Conservation (phyloP, 2,113 vertebrate genomes). For the Cyanocitta stelleri region DNA sequence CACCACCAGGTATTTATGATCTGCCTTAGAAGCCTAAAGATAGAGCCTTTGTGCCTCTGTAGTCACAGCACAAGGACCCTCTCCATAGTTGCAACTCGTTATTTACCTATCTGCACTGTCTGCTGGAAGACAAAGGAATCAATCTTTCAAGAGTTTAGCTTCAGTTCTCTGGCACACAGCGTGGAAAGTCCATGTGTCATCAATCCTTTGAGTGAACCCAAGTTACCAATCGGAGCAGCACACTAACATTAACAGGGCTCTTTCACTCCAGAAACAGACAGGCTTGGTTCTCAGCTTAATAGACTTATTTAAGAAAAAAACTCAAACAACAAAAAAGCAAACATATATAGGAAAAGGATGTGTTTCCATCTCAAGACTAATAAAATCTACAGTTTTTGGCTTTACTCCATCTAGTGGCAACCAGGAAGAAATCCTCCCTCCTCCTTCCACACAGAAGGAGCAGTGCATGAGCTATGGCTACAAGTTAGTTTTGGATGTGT, state of each 20-base stretch:
- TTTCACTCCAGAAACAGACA: neutral
- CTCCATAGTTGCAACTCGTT: neutral
- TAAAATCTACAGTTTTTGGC: slow-evolving; percentile 33
- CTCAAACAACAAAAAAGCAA: neutral
- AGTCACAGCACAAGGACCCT: neutral
- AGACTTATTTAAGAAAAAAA: neutral
- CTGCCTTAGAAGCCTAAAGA: neutral
- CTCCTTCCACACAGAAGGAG: neutral
- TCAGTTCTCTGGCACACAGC: neutral
- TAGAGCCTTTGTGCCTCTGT: neutral
- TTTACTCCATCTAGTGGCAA: slow-evolving; percentile 65
- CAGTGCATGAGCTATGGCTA: rapidly evolving
- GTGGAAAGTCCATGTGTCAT: neutral
- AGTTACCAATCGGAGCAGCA: neutral
- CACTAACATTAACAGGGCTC: neutral
- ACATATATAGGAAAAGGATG: neutral
- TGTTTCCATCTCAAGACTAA: neutral
- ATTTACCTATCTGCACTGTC: neutral
- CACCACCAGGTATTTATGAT: neutral
- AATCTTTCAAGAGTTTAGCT: neutral
- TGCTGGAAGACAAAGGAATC: neutral
- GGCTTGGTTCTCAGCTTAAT: neutral
- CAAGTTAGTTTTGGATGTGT: neutral
- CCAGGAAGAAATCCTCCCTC: neutral
- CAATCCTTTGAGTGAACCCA: neutral